A percentile compares a stretch with the other conserved stretches of the same genome.
Conservation (phyloP, 1,140 invertebrate genomes). For the Zaprionus nigranus region DNA sequence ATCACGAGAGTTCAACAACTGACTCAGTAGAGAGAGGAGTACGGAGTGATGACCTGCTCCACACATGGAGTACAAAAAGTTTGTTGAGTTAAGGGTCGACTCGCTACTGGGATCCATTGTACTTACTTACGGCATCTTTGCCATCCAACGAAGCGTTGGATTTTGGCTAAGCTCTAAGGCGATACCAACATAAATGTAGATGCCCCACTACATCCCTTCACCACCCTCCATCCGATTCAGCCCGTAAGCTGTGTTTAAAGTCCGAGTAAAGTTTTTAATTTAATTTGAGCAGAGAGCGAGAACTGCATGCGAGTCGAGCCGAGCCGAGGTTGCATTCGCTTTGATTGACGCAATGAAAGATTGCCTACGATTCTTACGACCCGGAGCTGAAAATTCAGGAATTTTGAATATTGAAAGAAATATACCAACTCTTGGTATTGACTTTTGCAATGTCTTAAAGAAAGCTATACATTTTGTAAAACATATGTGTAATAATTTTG, state of each 20-base stretch:
- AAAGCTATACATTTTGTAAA: too few species aligned
- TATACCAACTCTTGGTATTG: too few species aligned
- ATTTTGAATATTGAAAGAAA: too few species aligned
- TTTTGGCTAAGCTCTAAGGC: slow-evolving; percentile 52
- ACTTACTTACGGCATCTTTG: slow-evolving; percentile 65
- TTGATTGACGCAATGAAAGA: slow-evolving; percentile 75
- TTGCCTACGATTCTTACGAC: slow-evolving; percentile 40
- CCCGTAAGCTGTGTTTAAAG: slow-evolving; percentile 66
- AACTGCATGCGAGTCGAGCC: slow-evolving; percentile 53
- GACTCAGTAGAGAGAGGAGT: background rate
- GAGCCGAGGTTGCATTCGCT: slow-evolving; percentile 33
- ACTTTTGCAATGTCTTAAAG: too few species aligned
- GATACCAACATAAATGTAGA: slow-evolving; percentile 34
- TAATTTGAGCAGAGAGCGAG: slow-evolving; percentile 61
- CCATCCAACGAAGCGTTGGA: slow-evolving; percentile 60
- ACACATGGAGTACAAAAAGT: slow-evolving; percentile 39
- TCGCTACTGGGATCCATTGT: slow-evolving; percentile 37
- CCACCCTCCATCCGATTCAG: background rate
- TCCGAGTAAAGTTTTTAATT: slow-evolving; percentile 71
- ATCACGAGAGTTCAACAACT: slow-evolving; percentile 48
- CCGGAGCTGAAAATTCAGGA: slow-evolving; percentile 11
- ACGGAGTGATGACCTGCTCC: background rate
- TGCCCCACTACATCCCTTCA: background rate
- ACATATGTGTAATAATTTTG: too few species aligned
- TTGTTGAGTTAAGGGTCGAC: slow-evolving; percentile 45